A percentile compares a stretch with the other conserved stretches of the same genome.
phyloP scores from a whole-genome alignment of 2,797 vertebrate genomes.

The Lithobates pipiens region DNA sequence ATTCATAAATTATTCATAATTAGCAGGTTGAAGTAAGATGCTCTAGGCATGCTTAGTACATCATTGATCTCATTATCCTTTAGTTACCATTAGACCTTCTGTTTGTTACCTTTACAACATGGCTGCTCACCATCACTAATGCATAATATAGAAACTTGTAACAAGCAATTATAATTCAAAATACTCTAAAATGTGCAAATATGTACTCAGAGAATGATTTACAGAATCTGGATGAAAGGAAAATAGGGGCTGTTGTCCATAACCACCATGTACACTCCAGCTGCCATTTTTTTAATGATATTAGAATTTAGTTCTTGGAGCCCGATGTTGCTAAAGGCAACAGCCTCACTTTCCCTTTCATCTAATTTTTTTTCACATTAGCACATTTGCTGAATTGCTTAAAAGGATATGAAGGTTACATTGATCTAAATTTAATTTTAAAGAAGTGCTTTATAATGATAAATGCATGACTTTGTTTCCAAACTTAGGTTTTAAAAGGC shows the following conservation, averaged over 20 bases:
- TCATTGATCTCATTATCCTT: neutral
- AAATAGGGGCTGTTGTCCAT: neutral
- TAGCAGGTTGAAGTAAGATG: neutral
- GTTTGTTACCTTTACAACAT: neutral
- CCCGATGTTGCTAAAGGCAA: neutral
- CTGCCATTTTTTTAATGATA: neutral
- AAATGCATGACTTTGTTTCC: slow-evolving; percentile 19
- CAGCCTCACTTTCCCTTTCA: neutral
- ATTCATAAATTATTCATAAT: neutral
- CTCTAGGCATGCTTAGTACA: neutral
- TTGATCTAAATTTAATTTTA: slow-evolving; percentile 8
- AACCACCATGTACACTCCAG: neutral
- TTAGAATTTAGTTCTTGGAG: neutral
- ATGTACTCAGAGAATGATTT: too few relatives aligned
- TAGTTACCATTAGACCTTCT: neutral
- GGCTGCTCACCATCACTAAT: neutral
- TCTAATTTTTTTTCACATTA: neutral
- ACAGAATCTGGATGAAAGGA: neutral
- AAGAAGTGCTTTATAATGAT: neutral
- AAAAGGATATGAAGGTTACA: neutral
- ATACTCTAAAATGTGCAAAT: neutral
- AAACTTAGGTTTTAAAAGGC: slow-evolving; percentile 26
- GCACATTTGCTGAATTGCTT: neutral
- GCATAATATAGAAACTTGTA: neutral
- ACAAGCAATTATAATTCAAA: neutral